Conservation (phyloP, 2,888 invertebrate genomes). For the Apotomis turbidana region DNA sequence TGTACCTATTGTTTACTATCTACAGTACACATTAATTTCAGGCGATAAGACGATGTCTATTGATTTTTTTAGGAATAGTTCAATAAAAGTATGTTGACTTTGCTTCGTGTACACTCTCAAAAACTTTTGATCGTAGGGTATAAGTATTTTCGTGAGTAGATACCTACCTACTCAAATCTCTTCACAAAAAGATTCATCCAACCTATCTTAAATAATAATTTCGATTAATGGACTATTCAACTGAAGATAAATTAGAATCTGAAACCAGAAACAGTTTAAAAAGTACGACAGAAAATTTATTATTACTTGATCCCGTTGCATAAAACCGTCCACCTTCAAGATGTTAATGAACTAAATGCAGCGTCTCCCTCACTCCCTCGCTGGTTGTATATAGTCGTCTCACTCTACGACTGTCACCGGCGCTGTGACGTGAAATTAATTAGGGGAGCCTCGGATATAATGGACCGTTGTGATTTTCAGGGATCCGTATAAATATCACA, state of each 20-base stretch:
- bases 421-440: slow-evolving; percentile 83
- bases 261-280: not conserved
- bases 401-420: slow-evolving; percentile 72
- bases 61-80: too few relatives aligned
- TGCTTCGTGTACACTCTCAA: too few relatives aligned
- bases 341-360: slow-evolving; percentile 79
- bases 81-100: too few relatives aligned
- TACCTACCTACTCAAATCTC: too few relatives aligned
- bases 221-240: not conserved
- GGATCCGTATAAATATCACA: not conserved
- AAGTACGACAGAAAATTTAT: not conserved
- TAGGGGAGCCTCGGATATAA: slow-evolving; percentile 81
- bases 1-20: too few relatives aligned
- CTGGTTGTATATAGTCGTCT: slow-evolving; percentile 49
- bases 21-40: too few relatives aligned
- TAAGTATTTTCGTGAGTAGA: too few relatives aligned
- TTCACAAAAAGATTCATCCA: too few relatives aligned
- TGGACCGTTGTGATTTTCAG: slow-evolving; percentile 81
- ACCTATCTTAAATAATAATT: too few relatives aligned
- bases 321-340: slow-evolving; percentile 60
- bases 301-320: slow-evolving; percentile 13
- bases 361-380: slow-evolving; percentile 58
- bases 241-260: not conserved
- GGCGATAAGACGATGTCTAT: too few relatives aligned
- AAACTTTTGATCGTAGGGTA: too few relatives aligned